Evolutionary conservation across 2,113 vertebrate species (phyloP).

Genomic region (Saccopteryx leptura): DNA sequence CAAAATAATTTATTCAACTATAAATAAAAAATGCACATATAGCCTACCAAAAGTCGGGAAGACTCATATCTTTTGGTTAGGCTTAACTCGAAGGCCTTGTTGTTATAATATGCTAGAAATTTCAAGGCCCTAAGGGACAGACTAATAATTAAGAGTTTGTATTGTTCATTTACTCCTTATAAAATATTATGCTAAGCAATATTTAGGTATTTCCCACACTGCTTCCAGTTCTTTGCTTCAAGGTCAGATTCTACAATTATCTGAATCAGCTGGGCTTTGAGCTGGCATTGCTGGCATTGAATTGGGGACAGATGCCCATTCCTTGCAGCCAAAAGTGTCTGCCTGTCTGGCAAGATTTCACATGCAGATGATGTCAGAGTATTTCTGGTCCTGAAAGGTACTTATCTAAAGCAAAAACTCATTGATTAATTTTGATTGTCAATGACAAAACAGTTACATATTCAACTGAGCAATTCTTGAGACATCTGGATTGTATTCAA

Average conservation of each 20-base stretch:
- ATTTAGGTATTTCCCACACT: slow-evolving; percentile 30
- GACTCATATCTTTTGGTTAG: slow-evolving; percentile 47
- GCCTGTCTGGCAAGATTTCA: slow-evolving; percentile 52
- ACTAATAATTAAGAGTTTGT: slow-evolving; percentile 31
- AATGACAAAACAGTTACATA: neutral
- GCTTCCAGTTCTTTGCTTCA: slow-evolving; percentile 37
- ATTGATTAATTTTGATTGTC: slow-evolving; percentile 27
- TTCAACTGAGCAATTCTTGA: neutral
- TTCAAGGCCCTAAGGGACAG: neutral
- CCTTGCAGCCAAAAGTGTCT: slow-evolving; percentile 17
- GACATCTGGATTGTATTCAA: neutral
- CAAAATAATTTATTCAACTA: slow-evolving; percentile 31
- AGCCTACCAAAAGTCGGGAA: slow-evolving; percentile 17
- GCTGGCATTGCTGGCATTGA: slow-evolving; percentile 20
- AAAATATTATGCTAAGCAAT: slow-evolving; percentile 22
- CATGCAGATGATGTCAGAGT: slow-evolving; percentile 18
- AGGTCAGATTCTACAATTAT: slow-evolving; percentile 58
- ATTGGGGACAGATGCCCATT: slow-evolving; percentile 17
- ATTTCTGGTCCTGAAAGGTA: slow-evolving; percentile 56
- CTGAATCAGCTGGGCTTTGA: slow-evolving; percentile 21
- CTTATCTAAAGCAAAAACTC: slow-evolving; percentile 51
- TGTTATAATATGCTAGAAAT: slow-evolving; percentile 51
- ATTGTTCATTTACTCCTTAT: slow-evolving; percentile 24
- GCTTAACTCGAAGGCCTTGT: neutral
- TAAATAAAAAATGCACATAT: slow-evolving; percentile 49